Evolutionary conservation across 2,797 vertebrate genomes (phyloP), one percentile per base, ranked within the genome.

Genomic region (Acridotheres tristis): DNA sequence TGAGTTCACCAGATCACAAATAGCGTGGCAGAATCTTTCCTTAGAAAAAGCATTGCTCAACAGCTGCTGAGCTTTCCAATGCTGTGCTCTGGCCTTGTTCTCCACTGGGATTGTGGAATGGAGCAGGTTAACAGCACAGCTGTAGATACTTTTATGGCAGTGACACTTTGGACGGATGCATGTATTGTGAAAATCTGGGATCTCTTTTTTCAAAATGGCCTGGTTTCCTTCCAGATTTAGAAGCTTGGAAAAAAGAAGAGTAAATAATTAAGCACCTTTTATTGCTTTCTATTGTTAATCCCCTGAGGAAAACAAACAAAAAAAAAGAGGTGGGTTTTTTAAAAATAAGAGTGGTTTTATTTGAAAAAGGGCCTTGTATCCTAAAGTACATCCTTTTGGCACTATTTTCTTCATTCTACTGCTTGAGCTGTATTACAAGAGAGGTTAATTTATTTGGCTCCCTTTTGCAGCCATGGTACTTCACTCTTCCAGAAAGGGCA

Each of bases 251-350:
- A 87, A 85, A 85, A 90, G 40, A 88, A 51, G 4, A 85, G 13
- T 63, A 80, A 91, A 57, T 72, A 75, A 95, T 95, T 95, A 94
- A 66, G 82, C 62, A 91, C 72, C 43, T 91, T 95, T 88, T 91
- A 93, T 84, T 91, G 69, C 47, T 90, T 83, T 92, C 89, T 89
- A 85, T 85, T 93, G 36, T 72, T 92, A 91, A 55, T 83, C 72
- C 43, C 54, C n/a, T 34, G 81, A 88, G 83, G 5, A 72, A 86
- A 67, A 18, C 72, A 27, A 71, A 79, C 16, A 77, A 78, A 74
- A 79, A 17, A 48, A 48, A 48, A 48, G 74, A 78, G 11, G 5
- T 48, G 0, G 1, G 1, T 9, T 54, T 68, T 20, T 84, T 58
- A 4, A 6, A 20, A 66, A 1, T 51, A 74, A 89, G 16, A 88